These are phyloP conservation scores for Drosophila sordidapex DNA, from an alignment of 2,888 invertebrate genomes.

Conservation along the genomic window DNA sequence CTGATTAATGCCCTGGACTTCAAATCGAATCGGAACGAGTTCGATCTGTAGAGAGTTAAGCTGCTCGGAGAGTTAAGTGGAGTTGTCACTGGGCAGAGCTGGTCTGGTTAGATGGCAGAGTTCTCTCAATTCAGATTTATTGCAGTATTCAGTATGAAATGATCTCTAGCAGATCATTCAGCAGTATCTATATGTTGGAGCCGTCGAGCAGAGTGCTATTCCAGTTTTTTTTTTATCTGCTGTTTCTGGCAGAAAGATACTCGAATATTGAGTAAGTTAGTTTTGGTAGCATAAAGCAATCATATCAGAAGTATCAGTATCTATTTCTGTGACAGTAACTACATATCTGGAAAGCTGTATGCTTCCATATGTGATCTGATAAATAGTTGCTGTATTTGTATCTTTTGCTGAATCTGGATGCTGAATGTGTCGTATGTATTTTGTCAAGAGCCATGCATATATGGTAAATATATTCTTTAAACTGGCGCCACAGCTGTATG, in stretches of 20 bases:
- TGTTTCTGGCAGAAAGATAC: not conserved
- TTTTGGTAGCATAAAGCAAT: not conserved
- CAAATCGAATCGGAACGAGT: slow-evolving; percentile 1
- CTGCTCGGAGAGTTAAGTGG: not conserved
- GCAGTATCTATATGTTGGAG: not conserved
- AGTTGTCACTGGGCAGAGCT: not conserved
- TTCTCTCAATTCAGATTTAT: no score
- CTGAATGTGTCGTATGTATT: not conserved
- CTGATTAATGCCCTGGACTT: slow-evolving; percentile 1
- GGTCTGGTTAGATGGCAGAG: not conserved
- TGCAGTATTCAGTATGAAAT: no score
- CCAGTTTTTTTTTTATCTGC: not conserved
- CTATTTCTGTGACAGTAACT: not conserved
- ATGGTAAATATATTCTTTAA: not conserved
- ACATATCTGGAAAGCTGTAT: not conserved
- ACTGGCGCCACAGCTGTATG: no score
- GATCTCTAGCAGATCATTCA: not conserved
- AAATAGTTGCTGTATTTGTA: not conserved
- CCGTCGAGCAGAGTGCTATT: not conserved
- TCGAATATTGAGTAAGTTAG: not conserved
- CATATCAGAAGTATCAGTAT: not conserved
- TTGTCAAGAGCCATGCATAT: not conserved
- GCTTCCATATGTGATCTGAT: not conserved
- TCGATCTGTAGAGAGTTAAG: not conserved
- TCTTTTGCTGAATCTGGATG: not conserved